Percentiles rank a stretch among this genome's conserved stretches.
These are phyloP conservation scores for Corydoras sp. DNA, from an alignment of 2,113 vertebrate species.

Conservation along the genomic window DNA sequence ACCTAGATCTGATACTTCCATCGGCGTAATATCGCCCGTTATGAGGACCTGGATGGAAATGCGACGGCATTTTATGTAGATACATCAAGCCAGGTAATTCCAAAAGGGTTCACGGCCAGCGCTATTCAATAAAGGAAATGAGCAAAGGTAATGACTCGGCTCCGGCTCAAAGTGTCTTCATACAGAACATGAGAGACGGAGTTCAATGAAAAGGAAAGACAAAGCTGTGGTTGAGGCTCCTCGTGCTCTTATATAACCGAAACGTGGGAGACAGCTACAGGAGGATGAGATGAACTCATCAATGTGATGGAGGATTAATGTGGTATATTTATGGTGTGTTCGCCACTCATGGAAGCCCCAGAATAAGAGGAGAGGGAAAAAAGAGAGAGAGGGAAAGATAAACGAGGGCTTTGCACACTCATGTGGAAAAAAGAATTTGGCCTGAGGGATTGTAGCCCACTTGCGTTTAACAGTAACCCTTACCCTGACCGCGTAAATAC, in stretches of 20 bases:
- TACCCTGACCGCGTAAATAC: too few relatives aligned
- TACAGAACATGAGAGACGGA: not conserved
- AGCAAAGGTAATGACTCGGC: not conserved
- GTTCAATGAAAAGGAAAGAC: slow-evolving; percentile 8
- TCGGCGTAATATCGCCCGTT: too few relatives aligned
- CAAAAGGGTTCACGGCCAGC: not conserved
- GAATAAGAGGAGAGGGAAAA: slow-evolving; percentile 13
- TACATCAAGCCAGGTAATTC: not conserved
- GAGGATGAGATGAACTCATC: slow-evolving; percentile 18
- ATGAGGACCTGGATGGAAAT: too few relatives aligned
- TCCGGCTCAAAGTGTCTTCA: not conserved
- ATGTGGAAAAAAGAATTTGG: slow-evolving; percentile 35
- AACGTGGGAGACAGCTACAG: slow-evolving; percentile 34
- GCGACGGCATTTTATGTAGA: too few relatives aligned
- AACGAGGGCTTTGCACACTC: slow-evolving; percentile 29
- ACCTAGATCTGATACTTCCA: too few relatives aligned
- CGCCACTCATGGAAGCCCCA: slow-evolving; percentile 17
- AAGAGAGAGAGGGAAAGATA: not conserved
- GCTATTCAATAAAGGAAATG: too few relatives aligned
- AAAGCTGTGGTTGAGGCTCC: slow-evolving; percentile 1
- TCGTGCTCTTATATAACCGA: slow-evolving; percentile 37
- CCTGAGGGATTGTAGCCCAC: slow-evolving; percentile 7
- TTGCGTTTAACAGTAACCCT: not conserved
- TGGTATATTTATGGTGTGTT: slow-evolving; percentile 10
- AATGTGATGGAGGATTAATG: slow-evolving; percentile 35